Conservation (phyloP, 2,888 invertebrate genomes). For the Megastigmus dorsalis region DNA sequence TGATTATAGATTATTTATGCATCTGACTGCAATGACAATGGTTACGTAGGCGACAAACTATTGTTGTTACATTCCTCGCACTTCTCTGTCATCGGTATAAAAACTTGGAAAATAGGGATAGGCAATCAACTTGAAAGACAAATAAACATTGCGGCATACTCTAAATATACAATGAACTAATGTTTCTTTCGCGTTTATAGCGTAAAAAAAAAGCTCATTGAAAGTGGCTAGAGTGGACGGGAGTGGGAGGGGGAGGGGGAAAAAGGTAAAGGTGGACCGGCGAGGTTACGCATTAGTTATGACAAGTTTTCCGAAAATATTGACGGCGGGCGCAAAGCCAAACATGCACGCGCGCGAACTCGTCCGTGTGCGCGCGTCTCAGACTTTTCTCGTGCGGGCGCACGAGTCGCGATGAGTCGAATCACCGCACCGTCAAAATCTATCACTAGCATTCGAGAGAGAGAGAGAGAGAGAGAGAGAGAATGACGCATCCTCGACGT, state of each 20-base stretch:
- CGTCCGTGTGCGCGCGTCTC: not conserved
- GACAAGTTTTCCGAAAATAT: conserved; percentile 67
- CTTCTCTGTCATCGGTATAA: too few relatives aligned
- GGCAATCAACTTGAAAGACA: not conserved
- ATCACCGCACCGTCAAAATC: conserved; percentile 15
- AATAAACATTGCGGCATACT: conserved; percentile 10
- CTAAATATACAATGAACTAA: conserved; percentile 25
- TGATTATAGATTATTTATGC: too few relatives aligned
- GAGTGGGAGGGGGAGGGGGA: not conserved
- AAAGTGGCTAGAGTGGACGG: too few relatives aligned
- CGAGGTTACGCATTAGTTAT: conserved; percentile 58
- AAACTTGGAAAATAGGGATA: too few relatives aligned
- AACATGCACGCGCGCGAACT: not conserved
- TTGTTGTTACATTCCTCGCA: too few relatives aligned
- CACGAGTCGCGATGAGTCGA: not conserved
- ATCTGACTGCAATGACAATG: too few relatives aligned
- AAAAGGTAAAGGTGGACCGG: conserved; percentile 12
- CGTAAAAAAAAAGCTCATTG: conserved; percentile 7
- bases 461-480: too few relatives aligned
- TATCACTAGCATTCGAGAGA: too few relatives aligned
- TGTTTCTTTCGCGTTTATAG: conserved; percentile 25
- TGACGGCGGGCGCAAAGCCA: conserved; percentile 55
- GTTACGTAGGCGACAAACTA: too few relatives aligned
- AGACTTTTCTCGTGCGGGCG: not conserved
- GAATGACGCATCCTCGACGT: too few relatives aligned